phyloP scores from a whole-genome alignment of 2,113 vertebrate species.

The Microcebus murinus region DNA sequence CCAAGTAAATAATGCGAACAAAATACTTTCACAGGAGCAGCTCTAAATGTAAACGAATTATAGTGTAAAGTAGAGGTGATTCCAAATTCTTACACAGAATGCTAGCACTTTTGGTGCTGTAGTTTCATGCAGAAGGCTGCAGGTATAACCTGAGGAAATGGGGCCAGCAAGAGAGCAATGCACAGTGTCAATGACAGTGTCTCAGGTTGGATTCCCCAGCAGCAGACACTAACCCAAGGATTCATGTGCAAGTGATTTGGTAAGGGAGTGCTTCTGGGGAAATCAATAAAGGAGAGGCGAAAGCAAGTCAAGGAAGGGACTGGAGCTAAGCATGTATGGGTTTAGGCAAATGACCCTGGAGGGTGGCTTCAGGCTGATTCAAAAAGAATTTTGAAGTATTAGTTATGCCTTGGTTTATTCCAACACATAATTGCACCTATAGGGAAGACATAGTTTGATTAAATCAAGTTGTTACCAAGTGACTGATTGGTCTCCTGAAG shows the following conservation, averaged over 20 bases:
- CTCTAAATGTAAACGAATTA: background rate
- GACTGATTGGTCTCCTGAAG: background rate
- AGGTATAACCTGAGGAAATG: background rate
- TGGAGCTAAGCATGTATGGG: background rate
- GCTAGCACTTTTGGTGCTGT: background rate
- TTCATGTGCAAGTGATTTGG: background rate
- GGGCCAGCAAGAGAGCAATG: fast-evolving
- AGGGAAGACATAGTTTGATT: background rate
- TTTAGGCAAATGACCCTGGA: background rate
- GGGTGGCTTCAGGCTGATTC: background rate
- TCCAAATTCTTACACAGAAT: background rate
- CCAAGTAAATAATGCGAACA: background rate
- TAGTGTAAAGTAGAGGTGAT: background rate
- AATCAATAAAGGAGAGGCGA: background rate
- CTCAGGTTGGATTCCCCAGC: background rate
- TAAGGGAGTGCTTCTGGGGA: background rate
- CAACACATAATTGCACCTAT: background rate
- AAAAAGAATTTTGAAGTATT: background rate
- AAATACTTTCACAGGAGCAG: background rate
- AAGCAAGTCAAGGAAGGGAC: background rate
- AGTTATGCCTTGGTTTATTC: background rate
- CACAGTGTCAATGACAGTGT: background rate
- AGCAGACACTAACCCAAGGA: background rate
- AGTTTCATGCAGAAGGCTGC: background rate
- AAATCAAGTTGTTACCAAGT: background rate